Conservation (phyloP, 2,113 vertebrate species). For the Grallaria varia region DNA sequence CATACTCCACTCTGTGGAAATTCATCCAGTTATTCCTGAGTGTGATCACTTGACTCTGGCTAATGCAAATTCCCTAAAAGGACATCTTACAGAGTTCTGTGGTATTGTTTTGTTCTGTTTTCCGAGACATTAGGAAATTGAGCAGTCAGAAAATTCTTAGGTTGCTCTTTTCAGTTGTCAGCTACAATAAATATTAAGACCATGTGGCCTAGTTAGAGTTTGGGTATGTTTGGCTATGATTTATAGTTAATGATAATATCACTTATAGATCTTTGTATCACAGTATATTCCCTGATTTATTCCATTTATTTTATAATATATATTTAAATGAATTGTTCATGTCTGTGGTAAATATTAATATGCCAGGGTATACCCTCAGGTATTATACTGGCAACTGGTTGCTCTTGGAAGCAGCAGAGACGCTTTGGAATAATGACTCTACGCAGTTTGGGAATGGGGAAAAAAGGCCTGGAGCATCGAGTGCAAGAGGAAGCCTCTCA, state of each 20-base stretch:
- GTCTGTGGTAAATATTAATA: not conserved
- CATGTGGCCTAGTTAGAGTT: not conserved
- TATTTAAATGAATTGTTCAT: not conserved
- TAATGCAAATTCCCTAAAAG: not conserved
- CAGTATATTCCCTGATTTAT: not conserved
- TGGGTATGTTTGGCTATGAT: not conserved
- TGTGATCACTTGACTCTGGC: not conserved
- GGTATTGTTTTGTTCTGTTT: not conserved
- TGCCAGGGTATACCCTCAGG: constrained; percentile 13
- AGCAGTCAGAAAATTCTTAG: not conserved
- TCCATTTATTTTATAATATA: not conserved
- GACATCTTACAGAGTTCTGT: not conserved
- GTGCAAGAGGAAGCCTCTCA: constrained; percentile 58
- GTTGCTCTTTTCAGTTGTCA: not conserved
- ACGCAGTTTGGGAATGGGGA: constrained; percentile 57
- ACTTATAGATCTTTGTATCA: not conserved
- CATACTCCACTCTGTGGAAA: not conserved
- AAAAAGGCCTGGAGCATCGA: constrained; percentile 40
- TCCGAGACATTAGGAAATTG: not conserved
- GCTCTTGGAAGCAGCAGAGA: constrained; percentile 63
- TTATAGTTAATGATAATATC: not conserved
- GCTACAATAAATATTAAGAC: not conserved
- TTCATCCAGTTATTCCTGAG: not conserved
- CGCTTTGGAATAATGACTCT: constrained; percentile 58
- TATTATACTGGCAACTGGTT: constrained; percentile 57